These are phyloP conservation scores for Epinephelus malabaricus DNA, from an alignment of 2,797 vertebrate species.

Conservation along the genomic window DNA sequence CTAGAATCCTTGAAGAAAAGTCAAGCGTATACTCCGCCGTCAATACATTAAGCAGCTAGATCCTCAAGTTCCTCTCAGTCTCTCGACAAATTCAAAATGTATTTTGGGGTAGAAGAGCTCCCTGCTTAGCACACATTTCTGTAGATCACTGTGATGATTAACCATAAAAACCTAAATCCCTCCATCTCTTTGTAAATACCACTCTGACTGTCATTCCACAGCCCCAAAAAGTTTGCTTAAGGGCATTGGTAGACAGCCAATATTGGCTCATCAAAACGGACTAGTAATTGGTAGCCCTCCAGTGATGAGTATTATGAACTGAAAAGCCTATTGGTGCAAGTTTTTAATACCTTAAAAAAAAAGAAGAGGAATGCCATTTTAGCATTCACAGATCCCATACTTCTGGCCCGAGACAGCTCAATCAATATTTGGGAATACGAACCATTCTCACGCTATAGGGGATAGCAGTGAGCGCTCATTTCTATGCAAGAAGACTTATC, in stretches of 20 bases:
- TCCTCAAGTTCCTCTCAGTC: slow-evolving; percentile 66
- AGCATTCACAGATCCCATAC: slow-evolving; percentile 14
- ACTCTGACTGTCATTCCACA: slow-evolving; percentile 37
- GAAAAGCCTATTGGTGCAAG: slow-evolving; percentile 15
- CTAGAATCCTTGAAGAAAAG: too few relatives aligned
- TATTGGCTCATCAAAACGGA: slow-evolving; percentile 52
- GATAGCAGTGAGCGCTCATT: slow-evolving; percentile 13
- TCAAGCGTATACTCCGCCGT: too few relatives aligned
- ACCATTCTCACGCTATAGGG: slow-evolving; percentile 9
- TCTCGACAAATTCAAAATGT: slow-evolving; percentile 68
- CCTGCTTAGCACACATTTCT: slow-evolving; percentile 63
- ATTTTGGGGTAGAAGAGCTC: slow-evolving; percentile 45
- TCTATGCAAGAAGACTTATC: slow-evolving; percentile 33
- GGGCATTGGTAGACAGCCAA: slow-evolving; percentile 39
- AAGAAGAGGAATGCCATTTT: slow-evolving; percentile 3
- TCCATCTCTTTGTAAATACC: slow-evolving; percentile 48
- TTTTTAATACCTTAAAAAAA: slow-evolving; percentile 21
- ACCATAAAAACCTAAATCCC: slow-evolving; percentile 66
- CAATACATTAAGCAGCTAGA: slow-evolving; percentile 76
- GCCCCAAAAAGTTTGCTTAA: slow-evolving; percentile 44
- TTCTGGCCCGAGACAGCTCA: slow-evolving; percentile 18
- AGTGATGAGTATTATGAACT: slow-evolving; percentile 37
- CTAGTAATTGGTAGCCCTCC: slow-evolving; percentile 23
- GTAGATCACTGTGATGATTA: slow-evolving; percentile 73
- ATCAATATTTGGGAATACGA: slow-evolving; percentile 39